Evolutionary conservation across 2,797 vertebrate species (phyloP), one percentile per base, ranked within the genome.

Genomic region (Alcedo atthis): DNA sequence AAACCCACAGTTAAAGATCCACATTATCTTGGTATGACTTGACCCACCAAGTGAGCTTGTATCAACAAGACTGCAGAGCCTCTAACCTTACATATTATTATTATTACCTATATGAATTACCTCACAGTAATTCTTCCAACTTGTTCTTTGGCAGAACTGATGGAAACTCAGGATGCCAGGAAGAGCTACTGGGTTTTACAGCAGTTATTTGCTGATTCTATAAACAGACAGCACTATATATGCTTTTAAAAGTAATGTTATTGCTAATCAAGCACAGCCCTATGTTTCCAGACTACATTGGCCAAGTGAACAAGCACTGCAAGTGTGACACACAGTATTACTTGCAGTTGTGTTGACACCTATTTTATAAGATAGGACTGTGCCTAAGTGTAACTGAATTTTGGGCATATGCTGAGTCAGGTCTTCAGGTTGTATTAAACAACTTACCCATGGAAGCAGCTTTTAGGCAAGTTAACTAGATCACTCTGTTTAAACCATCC

Each of bases 261-360:
- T n/a, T 71, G 42, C 8, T 12, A 46, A 11, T 57, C 18, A 64
- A 75, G 22, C 51, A 43, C 25, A 16, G 13, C 86, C 12, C 59
- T 43, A 8, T 0, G 2, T 16, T 66, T 88, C 81, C 33, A 79
- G 54, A 76, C 15, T 53, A 2, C 10, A 68, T 45, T 5, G 81
- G 51, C 16, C 45, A 63, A 6, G 8, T 0, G 0, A 89, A 20
- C 20, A 82, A 80, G 42, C 4, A 6, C 5, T 55, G 12, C 30
- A 76, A 70, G 32, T 8, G 8, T 48, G n/a, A 74, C 40, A 89
- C 37, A 55, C 5, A 62, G 1, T 28, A 70, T 58, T 69, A 74
- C 55, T 45, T 15, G 33, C 25, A 42, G 32, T 15, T 69, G 11
- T 2, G 1, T 26, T 83, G 54, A 49, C 17, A 24, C 5, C 6